Percentiles rank a stretch among this genome's conserved stretches.
Conservation (phyloP, 2,888 invertebrate genomes). For the Euplexia lucipara region DNA sequence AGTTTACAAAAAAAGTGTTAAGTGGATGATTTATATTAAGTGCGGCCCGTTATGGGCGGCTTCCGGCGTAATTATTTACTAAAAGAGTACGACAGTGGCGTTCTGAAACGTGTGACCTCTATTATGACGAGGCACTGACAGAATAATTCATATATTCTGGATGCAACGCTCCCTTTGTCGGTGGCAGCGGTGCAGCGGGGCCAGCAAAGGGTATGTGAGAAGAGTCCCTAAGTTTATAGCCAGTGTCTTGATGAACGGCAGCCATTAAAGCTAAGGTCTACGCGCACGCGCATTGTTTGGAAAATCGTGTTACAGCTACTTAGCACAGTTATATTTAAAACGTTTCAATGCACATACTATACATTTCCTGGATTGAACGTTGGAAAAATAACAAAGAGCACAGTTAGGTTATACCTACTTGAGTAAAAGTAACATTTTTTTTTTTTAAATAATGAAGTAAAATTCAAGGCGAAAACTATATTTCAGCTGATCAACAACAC, state of each 20-base stretch:
- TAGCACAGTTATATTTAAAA: constrained; percentile 14
- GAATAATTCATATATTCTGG: constrained; percentile 80
- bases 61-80: constrained; percentile 87
- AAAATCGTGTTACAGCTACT: constrained; percentile 24
- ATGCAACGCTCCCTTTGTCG: constrained; percentile 73
- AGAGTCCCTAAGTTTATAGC: constrained; percentile 42
- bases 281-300: constrained; percentile 29
- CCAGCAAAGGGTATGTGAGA: constrained; percentile 51
- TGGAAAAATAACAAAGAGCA: constrained; percentile 2
- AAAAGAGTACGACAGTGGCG: constrained; percentile 71
- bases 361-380: constrained; percentile 6
- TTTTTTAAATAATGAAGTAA: no score
- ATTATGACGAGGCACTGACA: constrained; percentile 71
- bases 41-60: constrained; percentile 83
- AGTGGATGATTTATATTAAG: constrained; percentile 90
- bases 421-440: no score
- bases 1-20: constrained; percentile 86
- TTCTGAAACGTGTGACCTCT: constrained; percentile 71
- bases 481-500: background rate
- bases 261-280: constrained; percentile 12
- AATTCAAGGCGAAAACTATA: no score
- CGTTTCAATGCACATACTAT: constrained; percentile 4
- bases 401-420: no score
- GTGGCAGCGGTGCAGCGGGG: constrained; percentile 19
- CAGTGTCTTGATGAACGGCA: constrained; percentile 30